These are phyloP conservation scores for Drosophila subobscura DNA, from an alignment of 1,140 invertebrate genomes.

Conservation along the genomic window DNA sequence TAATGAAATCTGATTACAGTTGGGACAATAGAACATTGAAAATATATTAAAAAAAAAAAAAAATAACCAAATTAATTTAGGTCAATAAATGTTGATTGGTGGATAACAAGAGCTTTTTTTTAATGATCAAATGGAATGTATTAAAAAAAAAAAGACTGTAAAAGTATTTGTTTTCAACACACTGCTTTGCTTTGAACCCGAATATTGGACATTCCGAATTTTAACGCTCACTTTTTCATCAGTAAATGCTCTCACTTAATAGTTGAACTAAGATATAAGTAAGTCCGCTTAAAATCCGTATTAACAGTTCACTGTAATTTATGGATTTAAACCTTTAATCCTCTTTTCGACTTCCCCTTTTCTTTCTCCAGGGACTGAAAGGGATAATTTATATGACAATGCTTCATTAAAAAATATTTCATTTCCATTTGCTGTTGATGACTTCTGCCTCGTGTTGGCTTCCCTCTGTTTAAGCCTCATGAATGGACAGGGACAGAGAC, in stretches of 20 bases:
- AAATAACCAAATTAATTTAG: slow-evolving; percentile 28
- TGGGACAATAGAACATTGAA: slow-evolving; percentile 18
- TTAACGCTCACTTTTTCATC: too few species aligned
- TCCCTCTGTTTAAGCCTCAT: slow-evolving; percentile 8
- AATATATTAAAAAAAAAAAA: slow-evolving; percentile 25
- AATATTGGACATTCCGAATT: too few species aligned
- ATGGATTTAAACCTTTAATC: neutral
- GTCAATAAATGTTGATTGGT: slow-evolving; percentile 1
- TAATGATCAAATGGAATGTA: neutral
- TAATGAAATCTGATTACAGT: slow-evolving; percentile 47
- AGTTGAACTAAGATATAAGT: too few species aligned
- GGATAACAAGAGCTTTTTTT: slow-evolving; percentile 1
- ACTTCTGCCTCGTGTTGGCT: slow-evolving; percentile 17
- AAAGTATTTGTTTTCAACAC: too few species aligned
- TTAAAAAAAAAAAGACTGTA: too few species aligned
- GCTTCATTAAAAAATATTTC: slow-evolving; percentile 35
- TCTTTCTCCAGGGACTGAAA: slow-evolving; percentile 3
- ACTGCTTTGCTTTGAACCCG: too few species aligned
- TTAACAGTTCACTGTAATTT: neutral
- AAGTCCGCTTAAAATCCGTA: too few species aligned
- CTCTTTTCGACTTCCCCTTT: neutral
- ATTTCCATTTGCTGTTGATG: slow-evolving; percentile 36
- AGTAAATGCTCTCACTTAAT: too few species aligned
- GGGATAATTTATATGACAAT: slow-evolving; percentile 18
- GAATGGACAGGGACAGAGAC: neutral